These are phyloP conservation scores for Silurus meridionalis DNA, from an alignment of 2,113 vertebrate genomes.

Conservation along the genomic window DNA sequence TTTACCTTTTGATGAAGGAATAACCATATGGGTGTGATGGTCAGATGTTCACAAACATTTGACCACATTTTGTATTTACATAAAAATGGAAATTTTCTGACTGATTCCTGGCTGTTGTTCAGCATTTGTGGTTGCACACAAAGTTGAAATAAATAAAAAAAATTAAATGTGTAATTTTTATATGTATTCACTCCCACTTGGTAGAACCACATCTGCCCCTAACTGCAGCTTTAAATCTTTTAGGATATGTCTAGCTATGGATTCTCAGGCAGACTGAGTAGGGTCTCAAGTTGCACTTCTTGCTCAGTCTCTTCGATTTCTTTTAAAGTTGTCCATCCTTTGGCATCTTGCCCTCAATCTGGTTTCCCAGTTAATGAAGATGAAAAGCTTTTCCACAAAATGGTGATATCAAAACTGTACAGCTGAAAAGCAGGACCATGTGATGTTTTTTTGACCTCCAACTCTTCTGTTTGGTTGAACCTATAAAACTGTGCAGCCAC, in stretches of 20 bases:
- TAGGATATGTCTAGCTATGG: neutral
- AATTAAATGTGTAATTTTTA: neutral
- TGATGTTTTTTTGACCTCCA: neutral
- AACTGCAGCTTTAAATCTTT: neutral
- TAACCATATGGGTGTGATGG: neutral
- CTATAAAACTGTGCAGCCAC: neutral
- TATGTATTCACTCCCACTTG: neutral
- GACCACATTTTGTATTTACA: neutral
- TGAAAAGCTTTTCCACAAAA: neutral
- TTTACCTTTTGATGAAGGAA: neutral
- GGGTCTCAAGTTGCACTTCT: neutral
- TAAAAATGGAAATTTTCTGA: neutral
- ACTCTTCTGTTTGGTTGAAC: neutral
- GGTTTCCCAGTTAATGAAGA: neutral
- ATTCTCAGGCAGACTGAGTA: neutral
- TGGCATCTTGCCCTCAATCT: neutral
- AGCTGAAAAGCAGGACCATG: neutral
- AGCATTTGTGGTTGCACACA: neutral
- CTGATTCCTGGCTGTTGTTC: neutral
- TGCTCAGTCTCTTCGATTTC: neutral
- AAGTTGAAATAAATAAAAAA: neutral
- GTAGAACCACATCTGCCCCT: neutral
- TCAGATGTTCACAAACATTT: neutral
- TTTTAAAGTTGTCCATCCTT: neutral
- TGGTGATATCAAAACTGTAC: neutral